Percentiles rank a stretch among this genome's conserved stretches.
phyloP scores from a whole-genome alignment of 2,888 invertebrate species.

The Mythimna albipuncta region DNA sequence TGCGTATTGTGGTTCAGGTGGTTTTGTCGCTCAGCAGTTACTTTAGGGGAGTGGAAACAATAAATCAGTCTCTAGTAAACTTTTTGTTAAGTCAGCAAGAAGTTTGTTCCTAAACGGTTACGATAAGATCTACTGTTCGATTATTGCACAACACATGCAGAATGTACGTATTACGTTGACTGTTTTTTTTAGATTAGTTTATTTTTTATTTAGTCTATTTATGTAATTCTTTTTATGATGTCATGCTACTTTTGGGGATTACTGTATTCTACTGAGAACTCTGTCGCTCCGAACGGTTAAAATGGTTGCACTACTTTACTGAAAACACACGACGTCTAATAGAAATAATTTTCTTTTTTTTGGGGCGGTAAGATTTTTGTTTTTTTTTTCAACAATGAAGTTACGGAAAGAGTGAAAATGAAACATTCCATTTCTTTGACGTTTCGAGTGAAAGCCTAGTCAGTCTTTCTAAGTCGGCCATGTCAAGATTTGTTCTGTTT shows the following conservation, averaged over 20 bases:
- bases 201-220: slow-evolving; percentile 69
- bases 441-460: slow-evolving; percentile 55
- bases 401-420: slow-evolving; percentile 17
- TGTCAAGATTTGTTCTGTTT: slow-evolving; percentile 58
- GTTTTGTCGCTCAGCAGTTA: slow-evolving; percentile 33
- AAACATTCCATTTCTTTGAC: slow-evolving; percentile 41
- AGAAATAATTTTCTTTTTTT: slow-evolving; percentile 39
- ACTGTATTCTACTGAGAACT: slow-evolving; percentile 72
- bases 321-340: slow-evolving; percentile 47
- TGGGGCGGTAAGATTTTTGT: slow-evolving; percentile 37
- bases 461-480: slow-evolving; percentile 60
- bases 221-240: slow-evolving; percentile 61
- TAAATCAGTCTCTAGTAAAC: slow-evolving; percentile 81
- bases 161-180: slow-evolving; percentile 86
- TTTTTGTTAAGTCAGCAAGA: slow-evolving; percentile 83
- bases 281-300: slow-evolving; percentile 71
- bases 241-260: slow-evolving; percentile 69
- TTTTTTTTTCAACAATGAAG: slow-evolving; percentile 22
- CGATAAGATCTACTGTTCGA: slow-evolving; percentile 80
- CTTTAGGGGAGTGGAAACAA: slow-evolving; percentile 62
- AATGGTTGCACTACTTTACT: slow-evolving; percentile 50
- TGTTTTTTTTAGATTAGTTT: slow-evolving; percentile 64
- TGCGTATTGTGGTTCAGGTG: slow-evolving; percentile 20
- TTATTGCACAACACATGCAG: slow-evolving; percentile 89
- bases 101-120: slow-evolving; percentile 78